Percentiles rank a stretch among this genome's conserved stretches.
Conservation (phyloP, 2,888 invertebrate species). For the Lysandra coridon region DNA sequence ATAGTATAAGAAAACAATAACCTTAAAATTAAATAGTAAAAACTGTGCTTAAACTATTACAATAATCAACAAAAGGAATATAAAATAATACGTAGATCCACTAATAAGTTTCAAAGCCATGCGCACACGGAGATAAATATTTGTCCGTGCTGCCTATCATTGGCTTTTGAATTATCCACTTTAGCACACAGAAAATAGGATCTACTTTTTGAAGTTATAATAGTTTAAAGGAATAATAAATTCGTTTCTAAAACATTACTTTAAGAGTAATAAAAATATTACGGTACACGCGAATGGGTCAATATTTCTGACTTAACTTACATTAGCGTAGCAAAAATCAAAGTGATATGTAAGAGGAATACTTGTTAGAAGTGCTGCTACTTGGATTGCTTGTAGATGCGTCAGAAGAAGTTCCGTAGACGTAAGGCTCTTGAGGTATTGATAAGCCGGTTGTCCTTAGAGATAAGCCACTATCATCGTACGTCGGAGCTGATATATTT, state of each 20-base stretch:
- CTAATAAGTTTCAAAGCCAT: no score
- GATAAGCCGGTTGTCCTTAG: constrained; percentile 51
- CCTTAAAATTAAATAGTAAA: neutral
- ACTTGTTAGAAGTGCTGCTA: constrained; percentile 56
- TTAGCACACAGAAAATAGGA: neutral
- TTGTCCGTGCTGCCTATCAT: no score
- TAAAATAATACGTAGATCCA: neutral
- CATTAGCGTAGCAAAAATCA: constrained; percentile 42
- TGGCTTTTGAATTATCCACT: neutral
- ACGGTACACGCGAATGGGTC: neutral
- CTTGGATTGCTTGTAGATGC: constrained; percentile 49
- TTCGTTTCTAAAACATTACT: neutral
- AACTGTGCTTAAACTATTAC: neutral
- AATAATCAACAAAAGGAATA: neutral
- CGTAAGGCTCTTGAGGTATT: constrained; percentile 62
- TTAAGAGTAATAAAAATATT: neutral
- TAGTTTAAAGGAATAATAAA: neutral
- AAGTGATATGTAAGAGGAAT: constrained; percentile 67
- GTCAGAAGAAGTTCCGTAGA: constrained; percentile 60
- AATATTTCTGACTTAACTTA: neutral
- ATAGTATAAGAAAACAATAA: neutral
- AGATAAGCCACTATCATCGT: constrained; percentile 61
- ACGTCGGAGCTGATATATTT: constrained; percentile 56
- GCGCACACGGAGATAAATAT: no score
- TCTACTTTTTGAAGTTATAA: neutral